Percentiles rank a stretch among this genome's conserved stretches.
phyloP scores from a whole-genome alignment of 2,888 invertebrate genomes.

The Pachliopta kotzebuea region DNA sequence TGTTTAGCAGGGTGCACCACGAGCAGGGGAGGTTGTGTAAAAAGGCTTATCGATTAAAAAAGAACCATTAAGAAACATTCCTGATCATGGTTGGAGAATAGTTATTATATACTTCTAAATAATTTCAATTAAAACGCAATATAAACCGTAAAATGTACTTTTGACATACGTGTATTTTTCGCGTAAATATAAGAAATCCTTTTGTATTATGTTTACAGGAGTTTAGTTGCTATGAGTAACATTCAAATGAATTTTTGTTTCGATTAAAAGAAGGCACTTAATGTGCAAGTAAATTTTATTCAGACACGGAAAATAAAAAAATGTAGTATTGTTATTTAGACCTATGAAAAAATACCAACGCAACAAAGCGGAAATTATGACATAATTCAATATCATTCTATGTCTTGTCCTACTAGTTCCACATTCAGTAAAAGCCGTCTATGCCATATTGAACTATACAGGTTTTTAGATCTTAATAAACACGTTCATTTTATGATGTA shows the following conservation, averaged over 20 bases:
- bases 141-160: too few species aligned
- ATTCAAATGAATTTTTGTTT: too few species aligned
- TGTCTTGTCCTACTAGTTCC: slow-evolving; percentile 49
- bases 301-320: slow-evolving; percentile 45
- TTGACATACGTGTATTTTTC: too few species aligned
- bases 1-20: too few species aligned
- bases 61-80: too few species aligned
- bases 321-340: slow-evolving; percentile 53
- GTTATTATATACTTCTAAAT: too few species aligned
- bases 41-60: too few species aligned
- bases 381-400: slow-evolving; percentile 61
- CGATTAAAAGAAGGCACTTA: background rate
- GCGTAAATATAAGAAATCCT: too few species aligned
- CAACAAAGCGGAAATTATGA: slow-evolving; percentile 46
- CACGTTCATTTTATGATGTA: slow-evolving; percentile 48
- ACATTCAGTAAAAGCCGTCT: slow-evolving; percentile 42
- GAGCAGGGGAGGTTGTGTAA: too few species aligned
- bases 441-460: slow-evolving; percentile 42
- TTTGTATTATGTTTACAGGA: too few species aligned
- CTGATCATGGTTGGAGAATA: too few species aligned
- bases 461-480: slow-evolving; percentile 37
- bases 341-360: slow-evolving; percentile 38
- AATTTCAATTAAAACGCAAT: too few species aligned
- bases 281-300: slow-evolving; percentile 4
- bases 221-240: background rate